These are phyloP conservation scores for Aspiorhynchus laticeps DNA, from an alignment of 2,113 vertebrate genomes.

Conservation along the genomic window DNA sequence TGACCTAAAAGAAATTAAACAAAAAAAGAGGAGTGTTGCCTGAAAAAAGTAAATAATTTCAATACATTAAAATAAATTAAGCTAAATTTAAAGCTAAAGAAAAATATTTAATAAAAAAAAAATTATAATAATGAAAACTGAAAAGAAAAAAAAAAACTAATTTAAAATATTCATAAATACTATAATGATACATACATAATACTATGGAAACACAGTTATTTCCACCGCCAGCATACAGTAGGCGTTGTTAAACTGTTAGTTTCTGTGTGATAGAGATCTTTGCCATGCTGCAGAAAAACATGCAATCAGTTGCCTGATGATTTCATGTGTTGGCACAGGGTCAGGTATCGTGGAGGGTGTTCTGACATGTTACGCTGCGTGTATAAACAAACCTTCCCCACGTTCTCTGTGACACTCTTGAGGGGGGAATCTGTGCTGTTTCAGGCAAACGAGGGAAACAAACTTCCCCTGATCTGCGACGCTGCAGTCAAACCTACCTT, in stretches of 20 bases:
- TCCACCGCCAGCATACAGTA: too few relatives aligned
- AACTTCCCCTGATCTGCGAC: background rate
- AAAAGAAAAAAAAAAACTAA: too few relatives aligned
- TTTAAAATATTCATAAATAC: too few relatives aligned
- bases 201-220: background rate
- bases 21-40: too few relatives aligned
- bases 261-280: background rate
- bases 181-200: background rate
- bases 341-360: background rate
- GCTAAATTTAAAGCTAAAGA: too few relatives aligned
- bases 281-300: too few relatives aligned
- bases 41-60: too few relatives aligned
- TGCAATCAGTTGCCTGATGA: background rate
- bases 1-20: too few relatives aligned
- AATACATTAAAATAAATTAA: too few relatives aligned
- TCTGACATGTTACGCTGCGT: background rate
- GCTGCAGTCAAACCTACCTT: slow-evolving; percentile 85
- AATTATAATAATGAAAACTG: too few relatives aligned
- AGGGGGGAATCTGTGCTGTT: background rate
- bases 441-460: background rate
- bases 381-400: background rate
- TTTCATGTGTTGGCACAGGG: background rate
- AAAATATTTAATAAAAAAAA: too few relatives aligned
- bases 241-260: background rate
- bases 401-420: background rate